These are phyloP conservation scores for Rhingia campestris DNA, from an alignment of 2,888 invertebrate species.

Conservation along the genomic window DNA sequence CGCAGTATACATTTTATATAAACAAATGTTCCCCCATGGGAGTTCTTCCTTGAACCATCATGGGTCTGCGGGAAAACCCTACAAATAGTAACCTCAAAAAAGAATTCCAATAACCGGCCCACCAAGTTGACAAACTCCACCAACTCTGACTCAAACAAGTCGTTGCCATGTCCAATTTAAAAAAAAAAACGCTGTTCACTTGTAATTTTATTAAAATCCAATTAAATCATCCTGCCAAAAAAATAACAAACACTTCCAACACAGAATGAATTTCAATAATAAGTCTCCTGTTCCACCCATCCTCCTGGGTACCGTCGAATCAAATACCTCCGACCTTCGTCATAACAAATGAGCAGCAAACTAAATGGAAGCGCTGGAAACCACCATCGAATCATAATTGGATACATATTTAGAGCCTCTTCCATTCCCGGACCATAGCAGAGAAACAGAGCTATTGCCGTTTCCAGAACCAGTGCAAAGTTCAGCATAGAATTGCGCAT, in stretches of 20 bases:
- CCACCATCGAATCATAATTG: constrained; percentile 86
- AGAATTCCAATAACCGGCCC: too few species aligned
- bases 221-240: too few species aligned
- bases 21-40: too few species aligned
- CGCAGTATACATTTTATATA: too few species aligned
- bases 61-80: too few species aligned
- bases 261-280: constrained; percentile 18
- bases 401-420: constrained; percentile 83
- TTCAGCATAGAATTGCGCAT: constrained; percentile 88
- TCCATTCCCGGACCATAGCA: constrained; percentile 88
- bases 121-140: too few species aligned
- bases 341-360: constrained; percentile 87
- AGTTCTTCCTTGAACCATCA: too few species aligned
- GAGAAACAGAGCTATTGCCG: constrained; percentile 85
- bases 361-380: constrained; percentile 89
- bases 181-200: too few species aligned
- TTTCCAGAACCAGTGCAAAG: constrained; percentile 87
- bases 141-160: too few species aligned
- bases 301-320: constrained; percentile 87
- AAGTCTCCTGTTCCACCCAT: constrained; percentile 84
- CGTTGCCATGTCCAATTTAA: too few species aligned
- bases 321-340: constrained; percentile 88
- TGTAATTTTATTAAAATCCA: too few species aligned
- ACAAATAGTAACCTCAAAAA: too few species aligned
- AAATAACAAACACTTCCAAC: neutral